These are phyloP conservation scores for Romanomermis culicivorax DNA, from an alignment of 2,888 invertebrate species.

Conservation along the genomic window DNA sequence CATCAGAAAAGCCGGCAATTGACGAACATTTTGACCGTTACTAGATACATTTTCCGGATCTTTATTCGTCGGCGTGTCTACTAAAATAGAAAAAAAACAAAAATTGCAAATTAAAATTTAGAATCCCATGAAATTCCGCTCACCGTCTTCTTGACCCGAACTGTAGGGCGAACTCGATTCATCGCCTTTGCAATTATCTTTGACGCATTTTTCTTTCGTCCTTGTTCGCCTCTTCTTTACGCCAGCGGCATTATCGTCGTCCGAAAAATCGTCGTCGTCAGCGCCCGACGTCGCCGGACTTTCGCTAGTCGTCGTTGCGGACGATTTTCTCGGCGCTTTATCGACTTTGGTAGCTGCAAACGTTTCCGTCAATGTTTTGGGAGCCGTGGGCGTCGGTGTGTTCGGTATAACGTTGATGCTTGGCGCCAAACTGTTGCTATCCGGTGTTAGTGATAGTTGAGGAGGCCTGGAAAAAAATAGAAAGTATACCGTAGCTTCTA, in stretches of 20 bases:
- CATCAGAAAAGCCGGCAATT: slow-evolving; percentile 6
- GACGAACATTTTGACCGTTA: neutral
- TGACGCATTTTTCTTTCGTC: neutral
- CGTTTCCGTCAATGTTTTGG: neutral
- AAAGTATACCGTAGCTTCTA: too few relatives aligned
- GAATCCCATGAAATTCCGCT: too few relatives aligned
- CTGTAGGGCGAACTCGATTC: slow-evolving; percentile 14
- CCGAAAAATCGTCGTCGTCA: slow-evolving; percentile 19
- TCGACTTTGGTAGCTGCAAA: neutral
- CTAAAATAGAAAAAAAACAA: too few relatives aligned
- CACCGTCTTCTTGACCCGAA: slow-evolving; percentile 2
- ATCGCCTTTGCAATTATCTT: slow-evolving; percentile 34
- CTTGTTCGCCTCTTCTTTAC: too few relatives aligned
- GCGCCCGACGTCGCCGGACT: slow-evolving; percentile 23
- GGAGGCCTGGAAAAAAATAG: slow-evolving; percentile 1
- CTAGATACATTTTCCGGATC: too few relatives aligned
- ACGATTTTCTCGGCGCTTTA: slow-evolving; percentile 21
- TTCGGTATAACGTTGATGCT: slow-evolving; percentile 26
- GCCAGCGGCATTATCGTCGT: slow-evolving; percentile 14
- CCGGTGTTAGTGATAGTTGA: slow-evolving; percentile 15
- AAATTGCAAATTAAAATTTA: too few relatives aligned
- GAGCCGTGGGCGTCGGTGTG: slow-evolving; percentile 16
- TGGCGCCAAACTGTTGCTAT: too few relatives aligned
- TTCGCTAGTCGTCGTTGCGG: neutral
- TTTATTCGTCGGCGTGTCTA: slow-evolving; percentile 1